Evolutionary conservation across 2,888 invertebrate species (phyloP).

Genomic region (Lasius platythorax): DNA sequence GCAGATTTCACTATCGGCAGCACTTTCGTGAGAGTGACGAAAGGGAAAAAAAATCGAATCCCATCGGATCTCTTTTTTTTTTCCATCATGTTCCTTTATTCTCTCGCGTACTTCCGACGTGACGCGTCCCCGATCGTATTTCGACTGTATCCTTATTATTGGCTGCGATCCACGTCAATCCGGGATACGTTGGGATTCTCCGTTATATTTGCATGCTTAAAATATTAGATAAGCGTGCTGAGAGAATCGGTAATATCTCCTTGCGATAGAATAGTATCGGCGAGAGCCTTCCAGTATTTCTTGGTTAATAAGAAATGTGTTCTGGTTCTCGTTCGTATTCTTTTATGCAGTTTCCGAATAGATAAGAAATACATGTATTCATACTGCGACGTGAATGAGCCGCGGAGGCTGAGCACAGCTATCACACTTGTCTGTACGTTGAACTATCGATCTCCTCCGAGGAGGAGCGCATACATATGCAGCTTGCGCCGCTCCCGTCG

Average conservation of each 20-base stretch:
- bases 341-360: background rate
- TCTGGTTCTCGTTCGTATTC: background rate
- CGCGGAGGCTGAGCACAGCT: slow-evolving; percentile 63
- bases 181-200: background rate
- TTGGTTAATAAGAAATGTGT: background rate
- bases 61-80: slow-evolving; percentile 38
- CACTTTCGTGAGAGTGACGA: slow-evolving; percentile 41
- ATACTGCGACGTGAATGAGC: slow-evolving; percentile 47
- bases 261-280: background rate
- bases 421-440: slow-evolving; percentile 83
- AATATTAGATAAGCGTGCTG: slow-evolving; percentile 5
- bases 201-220: background rate
- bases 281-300: background rate
- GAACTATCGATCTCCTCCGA: slow-evolving; percentile 82
- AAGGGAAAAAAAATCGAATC: slow-evolving; percentile 63
- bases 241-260: background rate
- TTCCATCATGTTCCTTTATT: background rate
- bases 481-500: background rate
- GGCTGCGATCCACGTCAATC: slow-evolving; percentile 1
- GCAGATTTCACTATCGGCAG: slow-evolving; percentile 52
- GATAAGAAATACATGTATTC: slow-evolving; percentile 30
- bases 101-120: slow-evolving; percentile 4
- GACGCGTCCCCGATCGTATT: background rate
- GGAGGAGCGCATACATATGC: slow-evolving; percentile 62
- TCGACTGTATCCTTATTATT: slow-evolving; percentile 1